These are phyloP conservation scores for Bathynomus jamesi DNA, from an alignment of 1,140 invertebrate genomes.

Conservation along the genomic window DNA sequence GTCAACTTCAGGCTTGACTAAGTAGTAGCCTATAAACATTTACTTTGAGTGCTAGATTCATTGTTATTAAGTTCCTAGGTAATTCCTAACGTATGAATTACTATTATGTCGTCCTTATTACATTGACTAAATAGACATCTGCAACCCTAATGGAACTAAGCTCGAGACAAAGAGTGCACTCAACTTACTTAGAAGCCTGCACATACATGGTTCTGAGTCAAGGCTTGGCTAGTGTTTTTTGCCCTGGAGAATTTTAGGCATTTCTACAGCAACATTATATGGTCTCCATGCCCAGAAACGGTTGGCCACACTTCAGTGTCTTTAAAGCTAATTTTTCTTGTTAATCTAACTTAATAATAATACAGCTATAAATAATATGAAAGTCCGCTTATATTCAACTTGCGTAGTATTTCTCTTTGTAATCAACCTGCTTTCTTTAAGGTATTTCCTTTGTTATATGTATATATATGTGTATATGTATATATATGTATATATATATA, in stretches of 20 bases:
- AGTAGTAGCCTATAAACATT: too few relatives aligned
- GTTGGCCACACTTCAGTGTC: slow-evolving; percentile 12
- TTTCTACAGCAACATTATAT: slow-evolving; percentile 20
- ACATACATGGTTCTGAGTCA: slow-evolving; percentile 33
- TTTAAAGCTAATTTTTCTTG: not conserved
- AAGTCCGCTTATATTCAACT: not conserved
- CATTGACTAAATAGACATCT: too few relatives aligned
- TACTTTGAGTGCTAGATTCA: too few relatives aligned
- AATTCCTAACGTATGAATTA: too few relatives aligned
- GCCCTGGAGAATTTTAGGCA: slow-evolving; percentile 24
- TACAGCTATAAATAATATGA: not conserved
- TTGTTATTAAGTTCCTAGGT: too few relatives aligned
- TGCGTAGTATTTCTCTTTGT: too few relatives aligned
- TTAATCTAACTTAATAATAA: not conserved
- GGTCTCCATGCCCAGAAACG: slow-evolving; percentile 17
- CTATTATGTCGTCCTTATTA: too few relatives aligned
- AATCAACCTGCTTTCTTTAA: not conserved
- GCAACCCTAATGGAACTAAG: slow-evolving; percentile 30
- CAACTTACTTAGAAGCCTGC: slow-evolving; percentile 32
- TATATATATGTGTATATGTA: slow-evolving; percentile 5
- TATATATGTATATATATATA: slow-evolving; percentile 4
- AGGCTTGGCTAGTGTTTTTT: slow-evolving; percentile 34
- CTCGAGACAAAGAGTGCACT: slow-evolving; percentile 31
- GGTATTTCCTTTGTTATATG: not conserved
- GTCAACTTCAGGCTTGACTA: too few relatives aligned